Conservation (phyloP, 2,797 vertebrate species). For the Coranthus polyacanthus region DNA sequence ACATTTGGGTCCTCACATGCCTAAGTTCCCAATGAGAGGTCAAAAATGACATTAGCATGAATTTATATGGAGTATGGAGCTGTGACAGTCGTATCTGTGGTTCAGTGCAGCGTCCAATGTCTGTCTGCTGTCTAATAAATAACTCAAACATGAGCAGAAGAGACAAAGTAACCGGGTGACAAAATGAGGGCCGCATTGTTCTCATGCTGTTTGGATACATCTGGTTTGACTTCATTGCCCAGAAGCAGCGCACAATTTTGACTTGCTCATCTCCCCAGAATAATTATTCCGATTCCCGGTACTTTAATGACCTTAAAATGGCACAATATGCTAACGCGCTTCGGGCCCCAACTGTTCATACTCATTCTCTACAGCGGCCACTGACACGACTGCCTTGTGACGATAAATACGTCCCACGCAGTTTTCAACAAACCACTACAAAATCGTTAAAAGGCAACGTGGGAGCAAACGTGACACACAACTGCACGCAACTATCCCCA, state of each 20-base stretch:
- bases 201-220: background rate
- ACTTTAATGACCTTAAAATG: constrained; percentile 6
- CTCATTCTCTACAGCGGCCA: no score
- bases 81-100: background rate
- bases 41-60: no score
- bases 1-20: no score
- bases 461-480: constrained; percentile 9
- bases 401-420: constrained; percentile 27
- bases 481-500: constrained; percentile 21
- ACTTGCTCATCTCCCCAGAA: constrained; percentile 1
- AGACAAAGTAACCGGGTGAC: background rate
- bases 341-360: no score
- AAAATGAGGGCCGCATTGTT: background rate
- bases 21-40: no score
- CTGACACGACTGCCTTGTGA: constrained; percentile 24
- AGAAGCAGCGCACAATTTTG: background rate
- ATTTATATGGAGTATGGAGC: background rate
- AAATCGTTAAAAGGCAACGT: constrained; percentile 23
- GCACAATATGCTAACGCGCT: constrained; percentile 5
- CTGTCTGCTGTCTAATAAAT: constrained; percentile 5
- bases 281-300: background rate
- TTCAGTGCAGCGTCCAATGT: background rate
- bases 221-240: background rate
- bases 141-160: background rate
- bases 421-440: constrained; percentile 47